A percentile compares a stretch with the other conserved stretches of the same genome.
These are phyloP conservation scores for Eucera pruinosa DNA, from an alignment of 2,888 invertebrate species.

Conservation along the genomic window DNA sequence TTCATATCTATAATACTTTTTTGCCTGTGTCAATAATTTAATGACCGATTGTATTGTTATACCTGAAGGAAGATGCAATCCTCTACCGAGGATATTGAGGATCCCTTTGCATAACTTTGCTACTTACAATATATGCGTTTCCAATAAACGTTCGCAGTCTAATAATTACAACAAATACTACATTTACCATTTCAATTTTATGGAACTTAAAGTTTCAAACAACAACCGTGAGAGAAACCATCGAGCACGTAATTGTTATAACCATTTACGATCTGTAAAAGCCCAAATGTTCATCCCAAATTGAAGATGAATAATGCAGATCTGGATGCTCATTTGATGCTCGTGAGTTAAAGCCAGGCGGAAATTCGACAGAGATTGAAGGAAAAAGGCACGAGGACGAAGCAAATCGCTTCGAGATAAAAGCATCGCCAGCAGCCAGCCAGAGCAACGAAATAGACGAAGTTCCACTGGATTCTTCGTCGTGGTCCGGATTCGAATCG, in stretches of 20 bases:
- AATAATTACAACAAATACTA: too few relatives aligned
- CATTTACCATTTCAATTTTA: too few relatives aligned
- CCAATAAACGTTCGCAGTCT: too few relatives aligned
- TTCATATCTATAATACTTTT: too few relatives aligned
- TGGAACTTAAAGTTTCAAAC: background rate
- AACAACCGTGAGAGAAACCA: too few relatives aligned
- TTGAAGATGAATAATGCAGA: slow-evolving; percentile 1
- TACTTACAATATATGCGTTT: too few relatives aligned
- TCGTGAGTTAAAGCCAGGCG: background rate
- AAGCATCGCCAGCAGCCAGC: slow-evolving; percentile 48
- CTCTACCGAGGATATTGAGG: too few relatives aligned
- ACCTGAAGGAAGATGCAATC: too few relatives aligned
- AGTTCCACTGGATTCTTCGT: slow-evolving; percentile 41
- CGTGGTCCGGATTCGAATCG: slow-evolving; percentile 48
- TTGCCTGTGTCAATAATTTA: too few relatives aligned
- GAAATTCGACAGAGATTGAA: slow-evolving; percentile 27
- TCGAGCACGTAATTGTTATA: background rate
- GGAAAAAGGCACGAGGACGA: slow-evolving; percentile 26
- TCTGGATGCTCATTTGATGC: slow-evolving; percentile 18
- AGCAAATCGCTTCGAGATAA: slow-evolving; percentile 56
- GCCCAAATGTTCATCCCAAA: background rate
- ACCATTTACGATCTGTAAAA: slow-evolving; percentile 3
- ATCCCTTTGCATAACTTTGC: too few relatives aligned
- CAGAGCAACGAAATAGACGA: slow-evolving; percentile 50
- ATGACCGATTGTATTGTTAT: too few relatives aligned